phyloP scores from a whole-genome alignment of 2,797 vertebrate genomes.

The Myotis findleyi region DNA sequence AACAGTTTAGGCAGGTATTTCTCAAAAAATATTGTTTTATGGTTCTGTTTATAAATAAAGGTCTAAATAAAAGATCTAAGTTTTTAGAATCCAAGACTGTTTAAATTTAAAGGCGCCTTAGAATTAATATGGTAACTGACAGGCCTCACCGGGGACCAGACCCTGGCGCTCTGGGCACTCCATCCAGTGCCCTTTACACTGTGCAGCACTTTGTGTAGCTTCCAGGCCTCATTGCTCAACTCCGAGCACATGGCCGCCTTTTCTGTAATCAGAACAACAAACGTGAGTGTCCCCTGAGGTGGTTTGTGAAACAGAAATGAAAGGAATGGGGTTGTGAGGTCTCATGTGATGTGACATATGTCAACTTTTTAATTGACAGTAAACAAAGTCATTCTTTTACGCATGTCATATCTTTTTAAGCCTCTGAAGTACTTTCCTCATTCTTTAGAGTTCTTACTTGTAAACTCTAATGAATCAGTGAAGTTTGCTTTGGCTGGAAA shows the following conservation, averaged over 20 bases:
- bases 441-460: background rate
- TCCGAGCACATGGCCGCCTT: background rate
- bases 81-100: background rate
- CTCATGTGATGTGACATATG: background rate
- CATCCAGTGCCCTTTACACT: background rate
- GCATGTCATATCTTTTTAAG: background rate
- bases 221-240: background rate
- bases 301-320: conserved; percentile 30
- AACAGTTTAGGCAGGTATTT: background rate
- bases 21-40: background rate
- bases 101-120: background rate
- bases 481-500: background rate
- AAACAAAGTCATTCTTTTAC: background rate
- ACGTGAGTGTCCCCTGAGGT: background rate
- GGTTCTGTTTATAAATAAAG: background rate
- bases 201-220: no score
- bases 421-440: background rate
- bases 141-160: background rate
- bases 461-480: background rate
- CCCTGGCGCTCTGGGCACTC: background rate
- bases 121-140: background rate
- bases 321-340: background rate
- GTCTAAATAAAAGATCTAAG: background rate
- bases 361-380: background rate
- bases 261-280: conserved; percentile 10